Conservation (phyloP, 2,888 invertebrate genomes). For the Chloroclystis v-ata region DNA sequence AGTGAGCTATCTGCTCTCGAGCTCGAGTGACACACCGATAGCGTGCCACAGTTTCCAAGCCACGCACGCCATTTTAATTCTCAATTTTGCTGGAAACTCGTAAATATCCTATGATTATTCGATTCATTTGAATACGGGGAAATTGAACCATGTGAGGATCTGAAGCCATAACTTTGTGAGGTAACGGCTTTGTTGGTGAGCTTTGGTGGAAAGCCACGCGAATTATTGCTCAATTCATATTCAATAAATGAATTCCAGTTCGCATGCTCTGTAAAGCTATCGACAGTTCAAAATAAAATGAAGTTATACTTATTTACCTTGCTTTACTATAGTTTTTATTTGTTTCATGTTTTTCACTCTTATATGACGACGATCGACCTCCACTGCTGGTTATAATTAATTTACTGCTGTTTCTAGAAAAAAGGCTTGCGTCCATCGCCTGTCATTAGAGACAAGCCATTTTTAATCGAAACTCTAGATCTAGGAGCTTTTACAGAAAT, state of each 20-base stretch:
- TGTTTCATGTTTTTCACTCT: too few relatives aligned
- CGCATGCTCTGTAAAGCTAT: background rate
- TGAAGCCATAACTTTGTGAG: constrained; percentile 8
- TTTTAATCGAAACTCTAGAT: too few relatives aligned
- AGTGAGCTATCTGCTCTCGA: constrained; percentile 12
- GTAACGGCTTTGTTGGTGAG: constrained; percentile 6
- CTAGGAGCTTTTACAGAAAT: too few relatives aligned
- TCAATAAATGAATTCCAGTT: constrained; percentile 3
- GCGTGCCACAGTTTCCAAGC: constrained; percentile 22
- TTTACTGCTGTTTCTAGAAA: too few relatives aligned
- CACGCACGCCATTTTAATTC: constrained; percentile 28
- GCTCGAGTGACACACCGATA: constrained; percentile 24
- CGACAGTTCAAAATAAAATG: too few relatives aligned
- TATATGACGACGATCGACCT: too few relatives aligned
- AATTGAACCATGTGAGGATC: constrained; percentile 16
- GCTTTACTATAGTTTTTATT: too few relatives aligned
- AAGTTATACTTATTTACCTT: too few relatives aligned
- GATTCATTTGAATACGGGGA: constrained; percentile 21
- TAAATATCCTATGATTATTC: constrained; percentile 22
- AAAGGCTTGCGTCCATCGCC: too few relatives aligned
- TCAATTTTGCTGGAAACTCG: constrained; percentile 19
- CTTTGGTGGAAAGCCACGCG: constrained; percentile 3
- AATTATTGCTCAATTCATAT: constrained; percentile 13
- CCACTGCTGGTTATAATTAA: too few relatives aligned
- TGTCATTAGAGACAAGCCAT: too few relatives aligned